Base-by-base conservation (phyloP, 2,888 invertebrate species). In the Petrophora chlorosata region DNA sequence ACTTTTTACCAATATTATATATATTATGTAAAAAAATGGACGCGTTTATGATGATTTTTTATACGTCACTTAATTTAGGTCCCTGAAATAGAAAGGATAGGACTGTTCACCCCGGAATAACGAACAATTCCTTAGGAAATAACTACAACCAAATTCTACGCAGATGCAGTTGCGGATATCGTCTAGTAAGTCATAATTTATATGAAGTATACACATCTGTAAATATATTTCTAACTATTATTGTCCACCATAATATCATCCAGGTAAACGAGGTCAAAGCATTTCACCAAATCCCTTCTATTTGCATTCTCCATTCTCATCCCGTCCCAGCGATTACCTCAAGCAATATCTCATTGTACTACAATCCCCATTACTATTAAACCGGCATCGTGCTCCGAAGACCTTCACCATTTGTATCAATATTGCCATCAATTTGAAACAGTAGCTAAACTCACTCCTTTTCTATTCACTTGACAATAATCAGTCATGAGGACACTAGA, bases 401-500 rank as follows among this genome's bases (percentile, higher is more conserved):
- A 53, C 55, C 53, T 55, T 55, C 52, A 49, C 48, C 56, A 56
- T 56, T 56, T 54, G 53, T 56, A 58, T 56, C 56, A 53, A 59
- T 59, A 54, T 49, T 35, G 47, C 32, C 12, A 30, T 10, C n/a
- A n/a, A 32, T 25, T 32, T 12, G 1, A 34, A 8, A 30, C 42
- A 48, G 48, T 41, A 38, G 26, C 12, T 17, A 8, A 38, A 29
- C 26, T 46, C 23, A n/a, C 12, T 5, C 5, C 33, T 28, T 38
- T 26, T 23, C 5, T 5, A 1, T 19, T 19, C 7, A 5, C 19
- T 1, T 19, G 19, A 19, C 19, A 4, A 5, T 5, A 19, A 19
- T 19, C 1, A 5, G 5, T 19, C 7, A 19, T 19, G 7, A 19
- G n/a, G n/a, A n/a, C n/a, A n/a, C n/a, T n/a, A n/a, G n/a, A n/a